Conservation (phyloP, 2,113 vertebrate genomes). For the Microtus ochrogaster region DNA sequence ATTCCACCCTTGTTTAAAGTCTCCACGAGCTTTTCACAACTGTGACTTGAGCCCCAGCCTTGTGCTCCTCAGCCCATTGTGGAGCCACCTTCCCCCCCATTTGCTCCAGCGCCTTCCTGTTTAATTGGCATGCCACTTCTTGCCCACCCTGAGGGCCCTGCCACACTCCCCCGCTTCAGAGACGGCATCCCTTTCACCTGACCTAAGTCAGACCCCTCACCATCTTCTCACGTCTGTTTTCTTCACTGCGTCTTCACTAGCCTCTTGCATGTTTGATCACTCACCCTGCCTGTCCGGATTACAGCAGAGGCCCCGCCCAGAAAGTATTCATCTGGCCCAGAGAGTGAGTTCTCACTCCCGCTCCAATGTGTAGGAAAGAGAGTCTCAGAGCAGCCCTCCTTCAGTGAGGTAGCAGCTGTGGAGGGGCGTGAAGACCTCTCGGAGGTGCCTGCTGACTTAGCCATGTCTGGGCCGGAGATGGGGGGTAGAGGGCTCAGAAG, state of each 20-base stretch:
- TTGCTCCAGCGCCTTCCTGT: neutral
- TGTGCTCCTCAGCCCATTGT: neutral
- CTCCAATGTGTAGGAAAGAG: neutral
- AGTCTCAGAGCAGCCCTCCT: neutral
- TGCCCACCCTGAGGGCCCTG: neutral
- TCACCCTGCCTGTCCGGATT: neutral
- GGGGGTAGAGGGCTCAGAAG: neutral
- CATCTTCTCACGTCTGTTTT: neutral
- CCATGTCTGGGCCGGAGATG: neutral
- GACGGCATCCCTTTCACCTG: neutral
- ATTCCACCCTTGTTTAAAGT: neutral
- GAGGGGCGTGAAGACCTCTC: too few species aligned
- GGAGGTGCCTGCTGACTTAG: neutral
- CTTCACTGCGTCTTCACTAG: neutral
- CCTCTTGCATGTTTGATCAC: neutral
- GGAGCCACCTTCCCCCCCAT: neutral
- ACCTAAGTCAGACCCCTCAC: neutral
- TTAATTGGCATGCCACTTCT: neutral
- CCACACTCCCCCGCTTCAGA: neutral
- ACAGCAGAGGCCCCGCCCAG: neutral
- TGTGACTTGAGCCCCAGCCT: neutral
- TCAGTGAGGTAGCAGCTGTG: neutral
- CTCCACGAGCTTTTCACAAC: neutral
- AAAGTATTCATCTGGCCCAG: neutral
- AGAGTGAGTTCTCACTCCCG: neutral